Evolutionary conservation across 2,797 vertebrate species (phyloP).

Genomic region (Buceros bicornis): DNA sequence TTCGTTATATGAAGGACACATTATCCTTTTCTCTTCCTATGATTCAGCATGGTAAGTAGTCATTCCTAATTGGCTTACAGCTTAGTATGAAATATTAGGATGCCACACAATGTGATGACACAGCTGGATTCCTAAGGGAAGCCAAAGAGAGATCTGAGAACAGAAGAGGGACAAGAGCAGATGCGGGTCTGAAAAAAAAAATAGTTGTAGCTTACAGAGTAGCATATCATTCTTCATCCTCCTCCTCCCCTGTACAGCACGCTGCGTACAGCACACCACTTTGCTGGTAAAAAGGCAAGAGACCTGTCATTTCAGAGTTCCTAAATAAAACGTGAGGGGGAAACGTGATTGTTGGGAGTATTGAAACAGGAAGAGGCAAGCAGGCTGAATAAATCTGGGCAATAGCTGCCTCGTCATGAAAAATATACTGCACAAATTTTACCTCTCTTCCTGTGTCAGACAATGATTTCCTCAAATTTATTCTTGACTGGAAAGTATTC

Average conservation of each 20-base stretch:
- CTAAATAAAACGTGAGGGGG: constrained; percentile 9
- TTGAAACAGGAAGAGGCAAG: constrained; percentile 37
- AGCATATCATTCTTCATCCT: constrained; percentile 66
- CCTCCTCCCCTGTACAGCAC: constrained; percentile 5
- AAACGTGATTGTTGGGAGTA: constrained; percentile 11
- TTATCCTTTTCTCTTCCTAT: constrained; percentile 87
- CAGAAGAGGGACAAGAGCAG: constrained; percentile 78
- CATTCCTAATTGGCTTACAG: constrained; percentile 96
- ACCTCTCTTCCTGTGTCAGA: neutral
- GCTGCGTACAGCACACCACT: constrained; percentile 38
- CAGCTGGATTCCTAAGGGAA: constrained; percentile 93
- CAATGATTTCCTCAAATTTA: constrained; percentile 47
- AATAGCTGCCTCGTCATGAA: constrained; percentile 42
- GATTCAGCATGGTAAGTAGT: constrained; percentile 93
- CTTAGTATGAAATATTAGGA: constrained; percentile 95
- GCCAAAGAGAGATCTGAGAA: constrained; percentile 88
- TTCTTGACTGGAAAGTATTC: constrained; percentile 2
- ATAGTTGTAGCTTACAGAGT: constrained; percentile 66
- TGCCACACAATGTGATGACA: constrained; percentile 91
- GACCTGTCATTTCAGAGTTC: constrained; percentile 60
- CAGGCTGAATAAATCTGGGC: constrained; percentile 43
- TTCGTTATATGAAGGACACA: constrained; percentile 95
- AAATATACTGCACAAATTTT: constrained; percentile 12
- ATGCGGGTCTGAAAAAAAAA: constrained; percentile 70
- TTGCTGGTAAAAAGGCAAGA: constrained; percentile 48